These are phyloP conservation scores for Hydrocynus forskahlii DNA, from an alignment of 2,797 vertebrate species.

Conservation along the genomic window DNA sequence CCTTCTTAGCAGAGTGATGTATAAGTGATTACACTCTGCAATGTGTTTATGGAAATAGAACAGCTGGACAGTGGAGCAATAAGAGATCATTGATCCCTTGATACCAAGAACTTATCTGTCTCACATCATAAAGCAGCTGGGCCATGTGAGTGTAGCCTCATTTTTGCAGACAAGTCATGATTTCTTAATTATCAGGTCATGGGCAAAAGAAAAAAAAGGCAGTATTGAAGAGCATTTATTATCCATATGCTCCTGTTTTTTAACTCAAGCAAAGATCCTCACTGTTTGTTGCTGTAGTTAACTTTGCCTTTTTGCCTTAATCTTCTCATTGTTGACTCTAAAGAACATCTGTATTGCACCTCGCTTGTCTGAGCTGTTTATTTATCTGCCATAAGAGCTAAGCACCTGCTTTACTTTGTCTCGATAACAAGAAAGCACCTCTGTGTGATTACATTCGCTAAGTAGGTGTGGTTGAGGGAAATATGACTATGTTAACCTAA, in stretches of 20 bases:
- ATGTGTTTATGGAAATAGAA: conserved; percentile 52
- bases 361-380: conserved; percentile 39
- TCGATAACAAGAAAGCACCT: conserved; percentile 5
- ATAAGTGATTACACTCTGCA: conserved; percentile 53
- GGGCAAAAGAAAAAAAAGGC: conserved; percentile 65
- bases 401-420: conserved; percentile 43
- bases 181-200: conserved; percentile 72
- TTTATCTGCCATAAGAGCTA: conserved; percentile 25
- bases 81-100: conserved; percentile 38
- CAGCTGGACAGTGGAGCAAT: conserved; percentile 60
- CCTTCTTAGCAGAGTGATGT: conserved; percentile 45
- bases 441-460: conserved; percentile 12
- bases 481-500: conserved; percentile 57
- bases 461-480: conserved; percentile 36
- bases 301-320: conserved; percentile 36
- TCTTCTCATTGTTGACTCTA: conserved; percentile 66
- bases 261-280: conserved; percentile 23
- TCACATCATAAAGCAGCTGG: conserved; percentile 44
- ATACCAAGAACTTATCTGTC: conserved; percentile 11
- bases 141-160: conserved; percentile 44
- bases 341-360: conserved; percentile 48
- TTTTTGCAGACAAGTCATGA: conserved; percentile 59
- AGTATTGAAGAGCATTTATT: conserved; percentile 78
- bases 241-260: conserved; percentile 69
- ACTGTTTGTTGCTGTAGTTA: conserved; percentile 27